phyloP scores from a whole-genome alignment of 2,888 invertebrate genomes.

The Amphipyra tragopoginis region DNA sequence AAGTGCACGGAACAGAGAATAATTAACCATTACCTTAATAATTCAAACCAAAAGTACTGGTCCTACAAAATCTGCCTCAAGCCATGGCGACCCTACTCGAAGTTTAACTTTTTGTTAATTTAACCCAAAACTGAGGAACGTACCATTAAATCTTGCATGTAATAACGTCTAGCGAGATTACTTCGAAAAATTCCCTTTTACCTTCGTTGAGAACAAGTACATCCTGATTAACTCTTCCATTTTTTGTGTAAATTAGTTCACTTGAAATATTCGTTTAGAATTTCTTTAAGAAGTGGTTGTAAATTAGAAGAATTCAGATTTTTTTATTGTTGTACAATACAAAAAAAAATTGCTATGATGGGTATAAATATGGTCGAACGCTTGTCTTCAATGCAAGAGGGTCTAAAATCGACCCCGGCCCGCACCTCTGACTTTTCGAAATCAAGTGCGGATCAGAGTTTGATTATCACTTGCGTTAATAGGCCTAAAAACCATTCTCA shows the following conservation, averaged over 20 bases:
- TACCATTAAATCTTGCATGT: constrained; percentile 65
- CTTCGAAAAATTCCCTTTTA: constrained; percentile 43
- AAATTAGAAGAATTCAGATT: neutral
- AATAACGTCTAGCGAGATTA: constrained; percentile 43
- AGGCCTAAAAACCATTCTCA: no score
- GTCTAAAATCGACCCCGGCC: no score
- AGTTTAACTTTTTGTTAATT: constrained; percentile 65
- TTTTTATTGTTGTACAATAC: no score
- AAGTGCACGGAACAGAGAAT: no score
- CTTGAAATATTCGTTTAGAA: constrained; percentile 42
- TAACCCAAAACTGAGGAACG: constrained; percentile 63
- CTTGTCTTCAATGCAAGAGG: no score
- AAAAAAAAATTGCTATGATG: no score
- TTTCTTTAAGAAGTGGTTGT: constrained; percentile 10
- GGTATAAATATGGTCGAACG: no score
- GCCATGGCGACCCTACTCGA: constrained; percentile 36
- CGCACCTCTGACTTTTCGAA: no score
- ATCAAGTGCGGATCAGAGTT: no score
- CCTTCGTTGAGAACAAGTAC: constrained; percentile 46
- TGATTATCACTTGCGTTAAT: no score
- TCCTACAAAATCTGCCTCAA: neutral
- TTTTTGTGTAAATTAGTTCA: constrained; percentile 54
- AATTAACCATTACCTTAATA: neutral
- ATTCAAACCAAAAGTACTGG: neutral
- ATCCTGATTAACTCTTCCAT: constrained; percentile 60